These are phyloP conservation scores for Palythoa grandis DNA, from an alignment of 92 coral and sea anemone species.

Conservation along the genomic window DNA sequence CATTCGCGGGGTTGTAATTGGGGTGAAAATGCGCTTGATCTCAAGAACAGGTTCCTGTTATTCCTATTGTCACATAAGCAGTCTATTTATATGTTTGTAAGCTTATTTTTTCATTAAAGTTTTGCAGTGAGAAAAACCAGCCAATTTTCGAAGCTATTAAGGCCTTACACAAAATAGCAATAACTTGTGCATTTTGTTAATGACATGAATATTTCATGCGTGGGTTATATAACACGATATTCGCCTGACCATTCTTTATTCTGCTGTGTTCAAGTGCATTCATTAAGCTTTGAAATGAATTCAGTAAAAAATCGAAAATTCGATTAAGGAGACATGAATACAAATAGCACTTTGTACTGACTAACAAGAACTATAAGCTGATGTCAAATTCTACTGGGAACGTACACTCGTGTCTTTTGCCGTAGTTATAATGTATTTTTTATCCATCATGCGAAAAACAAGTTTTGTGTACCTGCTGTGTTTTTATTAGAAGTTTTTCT, in stretches of 20 bases:
- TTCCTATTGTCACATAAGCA: not conserved
- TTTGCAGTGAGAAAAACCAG: conserved; percentile 9
- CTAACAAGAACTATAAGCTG: not conserved
- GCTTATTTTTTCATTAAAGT: not conserved
- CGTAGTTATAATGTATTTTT: not conserved
- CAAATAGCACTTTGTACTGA: not conserved
- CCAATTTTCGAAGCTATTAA: not conserved
- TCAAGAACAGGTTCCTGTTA: not conserved
- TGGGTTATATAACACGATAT: not conserved
- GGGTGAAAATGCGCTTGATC: not conserved
- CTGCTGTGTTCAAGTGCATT: not conserved
- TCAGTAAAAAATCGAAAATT: not conserved
- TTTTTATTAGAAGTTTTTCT: not conserved
- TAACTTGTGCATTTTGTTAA: not conserved
- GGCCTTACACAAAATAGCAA: not conserved
- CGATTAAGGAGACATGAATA: not conserved
- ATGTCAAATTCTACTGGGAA: not conserved
- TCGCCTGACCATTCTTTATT: not conserved
- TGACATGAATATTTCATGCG: not conserved
- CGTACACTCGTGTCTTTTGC: not conserved
- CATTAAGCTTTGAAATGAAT: not conserved
- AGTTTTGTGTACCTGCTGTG: not conserved
- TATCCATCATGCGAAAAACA: not conserved
- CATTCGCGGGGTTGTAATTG: not conserved
- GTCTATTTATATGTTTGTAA: not conserved